Evolutionary conservation across 2,797 vertebrate genomes (phyloP), one percentile per base, ranked within the genome.

Genomic region (Acipenser ruthenus): DNA sequence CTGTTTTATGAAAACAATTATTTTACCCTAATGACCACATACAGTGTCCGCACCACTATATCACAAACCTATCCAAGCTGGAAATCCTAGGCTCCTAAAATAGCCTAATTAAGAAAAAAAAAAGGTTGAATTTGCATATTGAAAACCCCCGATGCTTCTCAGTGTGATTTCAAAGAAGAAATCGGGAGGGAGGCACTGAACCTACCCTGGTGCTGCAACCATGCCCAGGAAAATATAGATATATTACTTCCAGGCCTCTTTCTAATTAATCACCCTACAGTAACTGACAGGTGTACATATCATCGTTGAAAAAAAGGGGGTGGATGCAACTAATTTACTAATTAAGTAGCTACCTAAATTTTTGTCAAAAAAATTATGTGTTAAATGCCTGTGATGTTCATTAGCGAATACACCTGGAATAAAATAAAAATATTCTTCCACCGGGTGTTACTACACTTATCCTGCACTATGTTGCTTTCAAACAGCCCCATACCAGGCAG

Each of bases 61-160:
- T 23, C 10, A 48, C 6, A 62, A n/a, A 10, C 60, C 18, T 18
- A 37, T n/a, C 60, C 18, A 37, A 62, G 18, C 60, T 18, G 11
- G 60, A 62, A 18, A 47, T 13, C 37, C 60, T 8, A 18, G 18
- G 15, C 60, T 62, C 23, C 18, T 37, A 18, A 62, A 62, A 62
- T 10, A 62, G 60, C 52, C 65, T 59, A 66, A 66, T 66, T 59
- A 49, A 53, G 58, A 49, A 50, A 66, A 37, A 66, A 37, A 55
- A 59, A 49, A 10, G 56, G 11, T 49, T 7, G 49, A 59, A 51
- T 51, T 51, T 64, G 63, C 49, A 51, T 62, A 62, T 37, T 62
- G 60, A 62, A 62, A 62, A 62, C 50, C 10, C 49, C 49, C 13
- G 49, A 59, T 18, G 56, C 48, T 50, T 6, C 55, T 62, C 56